Evolutionary conservation across 92 coral and sea anemone genomes (phyloP).

Genomic region (Phenganax marumi): DNA sequence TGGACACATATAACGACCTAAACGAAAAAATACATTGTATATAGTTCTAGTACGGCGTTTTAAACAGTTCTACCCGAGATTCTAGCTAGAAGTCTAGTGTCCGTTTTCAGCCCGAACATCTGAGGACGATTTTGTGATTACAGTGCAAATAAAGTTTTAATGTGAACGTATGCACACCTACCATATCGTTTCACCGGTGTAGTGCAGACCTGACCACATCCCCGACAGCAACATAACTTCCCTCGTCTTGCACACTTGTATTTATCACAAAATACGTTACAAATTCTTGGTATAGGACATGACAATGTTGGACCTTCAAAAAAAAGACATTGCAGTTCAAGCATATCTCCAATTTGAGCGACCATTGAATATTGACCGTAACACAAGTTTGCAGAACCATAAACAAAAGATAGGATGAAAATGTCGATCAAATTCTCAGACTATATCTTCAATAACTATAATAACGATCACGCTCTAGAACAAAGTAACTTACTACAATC

Average conservation of each 20-base stretch:
- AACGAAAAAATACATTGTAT: not conserved
- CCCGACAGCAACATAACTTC: slow-evolving; percentile 22
- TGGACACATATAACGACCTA: slow-evolving; percentile 34
- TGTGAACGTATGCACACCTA: not conserved
- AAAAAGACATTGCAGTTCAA: not conserved
- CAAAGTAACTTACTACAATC: slow-evolving; percentile 23
- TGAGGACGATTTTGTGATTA: not conserved
- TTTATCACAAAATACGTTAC: not conserved
- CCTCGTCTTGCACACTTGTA: slow-evolving; percentile 3
- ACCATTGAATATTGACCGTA: not conserved
- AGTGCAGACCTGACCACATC: slow-evolving; percentile 20
- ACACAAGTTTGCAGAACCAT: not conserved
- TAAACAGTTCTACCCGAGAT: not conserved
- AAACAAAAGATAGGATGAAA: not conserved
- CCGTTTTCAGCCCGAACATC: not conserved
- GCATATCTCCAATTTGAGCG: not conserved
- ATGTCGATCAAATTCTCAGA: too few species aligned
- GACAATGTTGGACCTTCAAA: not conserved
- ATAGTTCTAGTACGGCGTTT: not conserved
- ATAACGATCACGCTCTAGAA: not conserved
- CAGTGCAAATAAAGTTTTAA: not conserved
- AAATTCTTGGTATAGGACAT: slow-evolving; percentile 2
- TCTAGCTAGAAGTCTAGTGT: not conserved
- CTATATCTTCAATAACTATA: too few species aligned
- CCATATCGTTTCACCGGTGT: slow-evolving; percentile 3